Evolutionary conservation across 2,888 invertebrate genomes (phyloP), one percentile per base, ranked within the genome.

Genomic region (Halictus ligatus): DNA sequence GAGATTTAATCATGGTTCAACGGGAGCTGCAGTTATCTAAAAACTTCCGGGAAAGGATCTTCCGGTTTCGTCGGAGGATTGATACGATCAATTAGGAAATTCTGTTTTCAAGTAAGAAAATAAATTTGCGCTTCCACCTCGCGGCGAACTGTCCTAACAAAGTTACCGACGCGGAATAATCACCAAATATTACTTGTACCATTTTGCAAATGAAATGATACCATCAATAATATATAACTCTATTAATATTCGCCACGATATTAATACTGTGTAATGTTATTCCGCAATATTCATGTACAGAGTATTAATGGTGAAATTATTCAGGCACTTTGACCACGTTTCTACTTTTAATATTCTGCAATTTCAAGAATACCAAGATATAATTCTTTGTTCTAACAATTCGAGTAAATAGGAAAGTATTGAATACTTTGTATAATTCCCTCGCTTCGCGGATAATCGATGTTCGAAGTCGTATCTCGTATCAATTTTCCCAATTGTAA

Each of bases 1-100:
- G 88, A 91, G 93, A 93, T 93, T 93, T 92, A 93, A 93, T 93
- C 92, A 92, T 86, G 89, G 88, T 88, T 89, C 89, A 92, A 91
- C 92, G 90, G 83, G 88, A 85, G 73, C 1, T 25, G 60, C 13
- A 25, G 25, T 25, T 15, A 25, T 60, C 13, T 60, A 60, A 60
- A 25, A 60, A 29, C 25, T 13, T 13, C 15, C 13, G 29, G 25
- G 12, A 13, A 1, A 25, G 5, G 25, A 60, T 13, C 25, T 60
- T 6, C 8, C 0, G 8, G 21, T 21, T 50, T 7, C 21, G 21
- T 54, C 50, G 8, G 21, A 21, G 21, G 21, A 8, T 54, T 54
- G 21, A 21, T 8, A 7, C 8, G 7, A 21, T 50, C 50, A 54
- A 54, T 54, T 54, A 54, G 8, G 50, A 54, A 7, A 8, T 18